Evolutionary conservation across 35 echinoderm and acorn worm species (phyloP).

Genomic region (Anneissia japonica): DNA sequence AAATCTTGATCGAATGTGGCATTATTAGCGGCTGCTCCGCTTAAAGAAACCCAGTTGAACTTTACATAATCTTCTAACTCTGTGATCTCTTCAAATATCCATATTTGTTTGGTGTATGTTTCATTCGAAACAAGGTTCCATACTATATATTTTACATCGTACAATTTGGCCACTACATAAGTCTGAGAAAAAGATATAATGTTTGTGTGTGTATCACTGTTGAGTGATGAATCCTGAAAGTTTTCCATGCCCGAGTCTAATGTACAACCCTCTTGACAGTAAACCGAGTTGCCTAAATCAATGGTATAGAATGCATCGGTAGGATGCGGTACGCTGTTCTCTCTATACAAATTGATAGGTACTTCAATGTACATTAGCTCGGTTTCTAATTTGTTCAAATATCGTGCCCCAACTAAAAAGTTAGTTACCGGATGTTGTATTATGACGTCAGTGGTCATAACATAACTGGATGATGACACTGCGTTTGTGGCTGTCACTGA

Average conservation of each 20-base stretch:
- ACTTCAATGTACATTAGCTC: conserved; percentile 37
- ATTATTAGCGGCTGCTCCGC: conserved; percentile 40
- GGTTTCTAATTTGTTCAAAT: conserved; percentile 49
- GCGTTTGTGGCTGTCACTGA: conserved; percentile 59
- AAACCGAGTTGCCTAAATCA: conserved; percentile 45
- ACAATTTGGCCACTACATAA: neutral
- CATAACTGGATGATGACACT: conserved; percentile 38
- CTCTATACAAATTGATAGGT: conserved; percentile 52
- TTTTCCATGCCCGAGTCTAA: neutral
- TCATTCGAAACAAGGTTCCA: conserved; percentile 68
- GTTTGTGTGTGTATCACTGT: neutral
- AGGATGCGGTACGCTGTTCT: conserved; percentile 56
- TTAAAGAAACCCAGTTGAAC: conserved; percentile 73
- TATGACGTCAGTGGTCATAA: conserved; percentile 40
- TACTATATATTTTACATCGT: conserved; percentile 59
- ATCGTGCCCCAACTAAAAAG: conserved; percentile 54
- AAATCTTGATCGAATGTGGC: conserved; percentile 42
- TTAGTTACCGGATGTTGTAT: conserved; percentile 68
- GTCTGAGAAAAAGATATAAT: neutral
- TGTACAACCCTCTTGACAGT: neutral
- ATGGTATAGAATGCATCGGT: conserved; percentile 53
- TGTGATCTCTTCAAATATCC: conserved; percentile 76
- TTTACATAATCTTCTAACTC: conserved; percentile 70
- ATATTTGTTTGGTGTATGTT: conserved; percentile 35
- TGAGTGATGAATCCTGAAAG: neutral